Conservation (phyloP, 2,797 vertebrate species). For the Etheostoma perlongum region DNA sequence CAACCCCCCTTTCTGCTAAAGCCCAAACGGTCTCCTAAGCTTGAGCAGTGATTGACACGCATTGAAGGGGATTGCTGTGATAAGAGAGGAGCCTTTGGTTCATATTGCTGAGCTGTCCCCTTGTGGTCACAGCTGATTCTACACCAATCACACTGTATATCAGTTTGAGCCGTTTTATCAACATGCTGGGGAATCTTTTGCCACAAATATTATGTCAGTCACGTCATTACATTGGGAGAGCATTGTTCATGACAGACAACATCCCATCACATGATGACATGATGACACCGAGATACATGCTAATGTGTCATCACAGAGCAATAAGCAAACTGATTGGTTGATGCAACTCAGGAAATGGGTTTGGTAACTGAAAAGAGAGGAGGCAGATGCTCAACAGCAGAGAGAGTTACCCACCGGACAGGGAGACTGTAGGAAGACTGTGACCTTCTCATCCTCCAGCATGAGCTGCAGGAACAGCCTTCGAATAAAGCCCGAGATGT, state of each 20-base stretch:
- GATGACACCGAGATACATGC: too few species aligned
- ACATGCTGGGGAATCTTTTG: not conserved
- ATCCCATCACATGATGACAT: too few species aligned
- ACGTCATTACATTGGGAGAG: not conserved
- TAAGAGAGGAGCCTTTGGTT: not conserved
- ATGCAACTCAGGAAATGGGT: not conserved
- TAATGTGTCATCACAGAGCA: not conserved
- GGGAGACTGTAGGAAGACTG: conserved; percentile 98
- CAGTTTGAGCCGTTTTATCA: not conserved
- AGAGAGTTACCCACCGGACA: conserved; percentile 90
- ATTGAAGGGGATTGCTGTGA: not conserved
- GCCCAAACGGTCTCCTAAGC: too few species aligned
- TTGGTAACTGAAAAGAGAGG: not conserved
- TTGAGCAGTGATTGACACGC: too few species aligned
- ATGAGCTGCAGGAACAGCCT: conserved; percentile 98
- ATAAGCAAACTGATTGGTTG: not conserved
- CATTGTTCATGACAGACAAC: too few species aligned
- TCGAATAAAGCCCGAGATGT: conserved; percentile 98
- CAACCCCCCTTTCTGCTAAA: too few species aligned
- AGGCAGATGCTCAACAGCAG: not conserved
- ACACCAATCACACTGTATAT: not conserved
- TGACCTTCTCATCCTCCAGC: conserved; percentile 99
- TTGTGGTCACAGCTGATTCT: conserved; percentile 52
- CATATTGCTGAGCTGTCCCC: conserved; percentile 51
- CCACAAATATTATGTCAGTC: not conserved